A percentile compares a stretch with the other conserved stretches of the same genome.
Evolutionary conservation across 2,888 invertebrate genomes (phyloP).

Genomic region (Gryllus longicercus): DNA sequence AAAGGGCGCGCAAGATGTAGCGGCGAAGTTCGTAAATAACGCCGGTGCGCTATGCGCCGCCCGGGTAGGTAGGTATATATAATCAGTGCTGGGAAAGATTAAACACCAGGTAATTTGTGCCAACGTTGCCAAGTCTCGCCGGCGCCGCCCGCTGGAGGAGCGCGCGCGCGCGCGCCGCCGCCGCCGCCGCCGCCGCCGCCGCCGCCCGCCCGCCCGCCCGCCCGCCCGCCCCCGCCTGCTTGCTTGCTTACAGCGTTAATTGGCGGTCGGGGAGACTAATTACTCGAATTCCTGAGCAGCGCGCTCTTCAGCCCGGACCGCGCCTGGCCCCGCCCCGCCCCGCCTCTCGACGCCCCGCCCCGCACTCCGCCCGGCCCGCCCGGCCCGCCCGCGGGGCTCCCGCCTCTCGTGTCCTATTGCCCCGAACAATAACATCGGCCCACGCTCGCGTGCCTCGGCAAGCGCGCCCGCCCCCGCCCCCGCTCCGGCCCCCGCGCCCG

Average conservation of each 20-base stretch:
- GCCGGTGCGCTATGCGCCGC: not conserved
- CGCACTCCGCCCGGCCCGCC: no score
- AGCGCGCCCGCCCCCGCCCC: no score
- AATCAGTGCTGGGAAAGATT: conserved; percentile 37
- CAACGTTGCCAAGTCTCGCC: conserved; percentile 34
- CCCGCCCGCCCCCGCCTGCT: not conserved
- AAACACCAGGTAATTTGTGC: conserved; percentile 38
- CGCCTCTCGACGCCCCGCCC: no score
- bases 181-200: not conserved
- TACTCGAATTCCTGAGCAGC: conserved; percentile 37
- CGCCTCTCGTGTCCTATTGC: not conserved
- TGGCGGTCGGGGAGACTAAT: conserved; percentile 39
- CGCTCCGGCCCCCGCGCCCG: no score
- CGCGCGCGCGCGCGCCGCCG: not conserved
- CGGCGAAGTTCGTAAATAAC: conserved; percentile 11
- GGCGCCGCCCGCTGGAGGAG: not conserved
- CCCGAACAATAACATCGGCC: conserved; percentile 27
- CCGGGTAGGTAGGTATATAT: conserved; percentile 26
- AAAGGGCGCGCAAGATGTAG: conserved; percentile 17
- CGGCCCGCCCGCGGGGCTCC: no score
- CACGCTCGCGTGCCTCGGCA: not conserved
- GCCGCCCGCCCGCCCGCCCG: not conserved
- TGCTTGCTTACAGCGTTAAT: conserved; percentile 37
- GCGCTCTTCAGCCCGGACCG: conserved; percentile 19
- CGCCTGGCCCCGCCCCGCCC: not conserved